Conservation (phyloP, 2,113 vertebrate genomes). For the Hippocampus zosterae region DNA sequence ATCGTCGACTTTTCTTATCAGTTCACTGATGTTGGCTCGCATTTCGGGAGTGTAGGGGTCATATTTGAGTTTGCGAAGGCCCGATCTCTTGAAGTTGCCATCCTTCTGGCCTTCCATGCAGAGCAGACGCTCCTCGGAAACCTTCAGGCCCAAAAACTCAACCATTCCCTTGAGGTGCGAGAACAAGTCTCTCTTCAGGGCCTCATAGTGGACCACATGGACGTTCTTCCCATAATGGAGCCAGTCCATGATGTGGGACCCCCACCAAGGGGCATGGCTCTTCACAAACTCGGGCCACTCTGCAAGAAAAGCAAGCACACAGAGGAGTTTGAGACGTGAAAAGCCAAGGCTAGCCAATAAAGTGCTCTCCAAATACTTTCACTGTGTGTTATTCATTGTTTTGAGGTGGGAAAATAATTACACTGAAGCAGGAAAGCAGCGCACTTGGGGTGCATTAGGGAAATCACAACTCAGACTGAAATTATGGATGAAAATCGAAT, state of each 20-base stretch:
- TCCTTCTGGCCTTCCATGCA: slow-evolving; percentile 96
- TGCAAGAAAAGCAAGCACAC: slow-evolving; percentile 47
- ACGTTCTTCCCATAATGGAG: slow-evolving; percentile 83
- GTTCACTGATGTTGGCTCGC: slow-evolving; percentile 76
- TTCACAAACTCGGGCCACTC: slow-evolving; percentile 97
- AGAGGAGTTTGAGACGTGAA: neutral
- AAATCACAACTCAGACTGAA: slow-evolving; percentile 1
- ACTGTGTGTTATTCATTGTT: slow-evolving; percentile 2
- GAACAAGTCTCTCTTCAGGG: slow-evolving; percentile 86
- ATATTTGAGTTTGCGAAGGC: slow-evolving; percentile 87
- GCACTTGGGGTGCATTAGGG: neutral
- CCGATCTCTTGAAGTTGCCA: slow-evolving; percentile 94
- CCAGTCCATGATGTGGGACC: slow-evolving; percentile 93
- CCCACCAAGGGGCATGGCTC: slow-evolving; percentile 97
- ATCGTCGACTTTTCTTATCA: slow-evolving; percentile 83
- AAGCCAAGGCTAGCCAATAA: neutral
- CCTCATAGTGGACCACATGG: slow-evolving; percentile 93
- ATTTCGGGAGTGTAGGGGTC: slow-evolving; percentile 90
- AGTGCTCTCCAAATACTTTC: neutral
- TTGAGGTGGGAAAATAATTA: neutral
- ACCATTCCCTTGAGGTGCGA: slow-evolving; percentile 86
- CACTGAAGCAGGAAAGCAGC: neutral
- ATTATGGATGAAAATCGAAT: slow-evolving; percentile 2
- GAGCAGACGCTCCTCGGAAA: slow-evolving; percentile 86
- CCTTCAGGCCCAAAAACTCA: slow-evolving; percentile 77